A percentile compares a stretch with the other conserved stretches of the same genome.
These are phyloP conservation scores for Aegypius monachus DNA, from an alignment of 2,113 vertebrate genomes.

Conservation along the genomic window DNA sequence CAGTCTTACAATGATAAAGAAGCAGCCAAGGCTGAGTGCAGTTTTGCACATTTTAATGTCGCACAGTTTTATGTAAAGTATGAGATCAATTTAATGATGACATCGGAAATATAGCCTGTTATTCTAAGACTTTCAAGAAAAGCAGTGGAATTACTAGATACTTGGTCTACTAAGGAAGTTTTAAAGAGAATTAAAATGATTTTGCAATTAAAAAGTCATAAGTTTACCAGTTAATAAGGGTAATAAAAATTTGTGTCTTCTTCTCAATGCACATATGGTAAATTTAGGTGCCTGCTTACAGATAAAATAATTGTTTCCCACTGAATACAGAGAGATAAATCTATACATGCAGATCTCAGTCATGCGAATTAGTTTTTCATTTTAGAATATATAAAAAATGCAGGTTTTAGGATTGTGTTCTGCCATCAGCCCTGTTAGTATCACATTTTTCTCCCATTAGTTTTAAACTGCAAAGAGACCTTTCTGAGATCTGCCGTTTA, in stretches of 20 bases:
- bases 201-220: neutral
- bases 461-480: neutral
- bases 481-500: neutral
- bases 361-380: neutral
- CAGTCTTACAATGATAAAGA: neutral
- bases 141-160: neutral
- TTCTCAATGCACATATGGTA: neutral
- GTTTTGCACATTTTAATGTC: neutral
- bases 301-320: neutral
- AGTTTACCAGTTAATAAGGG: neutral
- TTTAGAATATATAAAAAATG: neutral
- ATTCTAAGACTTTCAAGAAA: neutral
- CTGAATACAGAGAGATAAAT: neutral
- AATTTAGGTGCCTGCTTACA: neutral
- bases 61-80: neutral
- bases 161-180: neutral
- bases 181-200: neutral
- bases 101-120: neutral
- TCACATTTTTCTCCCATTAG: neutral
- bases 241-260: neutral
- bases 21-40: neutral
- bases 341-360: neutral
- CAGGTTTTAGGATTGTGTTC: neutral
- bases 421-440: neutral
- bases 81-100: neutral